Conservation (phyloP, 2,888 invertebrate genomes). For the Temnothorax rugatulus region DNA sequence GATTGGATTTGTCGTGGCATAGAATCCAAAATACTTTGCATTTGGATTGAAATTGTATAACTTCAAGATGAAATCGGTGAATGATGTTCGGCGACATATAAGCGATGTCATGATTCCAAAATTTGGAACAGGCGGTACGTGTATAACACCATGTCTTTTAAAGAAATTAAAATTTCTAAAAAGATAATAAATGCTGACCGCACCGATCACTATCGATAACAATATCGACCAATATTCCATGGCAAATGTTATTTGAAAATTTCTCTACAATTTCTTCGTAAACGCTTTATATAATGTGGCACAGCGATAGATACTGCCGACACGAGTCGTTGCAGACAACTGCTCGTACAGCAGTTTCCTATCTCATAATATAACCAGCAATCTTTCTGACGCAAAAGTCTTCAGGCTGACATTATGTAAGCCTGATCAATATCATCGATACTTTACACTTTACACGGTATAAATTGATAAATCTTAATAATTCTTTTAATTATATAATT, state of each 20-base stretch:
- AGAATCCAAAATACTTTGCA: conserved; percentile 73
- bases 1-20: conserved; percentile 64
- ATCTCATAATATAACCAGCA: background rate
- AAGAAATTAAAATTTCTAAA: conserved; percentile 44
- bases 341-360: background rate
- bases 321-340: background rate
- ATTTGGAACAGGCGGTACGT: conserved; percentile 60
- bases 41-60: conserved; percentile 61
- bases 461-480: background rate
- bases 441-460: background rate
- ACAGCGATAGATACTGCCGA: background rate
- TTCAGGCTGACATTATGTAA: background rate
- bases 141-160: conserved; percentile 48
- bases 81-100: conserved; percentile 53
- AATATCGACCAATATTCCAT: conserved; percentile 51
- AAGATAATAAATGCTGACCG: conserved; percentile 42
- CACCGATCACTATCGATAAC: conserved; percentile 38
- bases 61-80: conserved; percentile 34
- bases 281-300: background rate
- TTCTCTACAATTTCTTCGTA: background rate
- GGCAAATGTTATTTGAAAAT: background rate
- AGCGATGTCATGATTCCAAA: conserved; percentile 64
- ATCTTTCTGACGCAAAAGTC: background rate
- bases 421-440: background rate
- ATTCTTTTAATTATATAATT: background rate